phyloP scores from a whole-genome alignment of 2,888 invertebrate species.

The Cephus runcator region DNA sequence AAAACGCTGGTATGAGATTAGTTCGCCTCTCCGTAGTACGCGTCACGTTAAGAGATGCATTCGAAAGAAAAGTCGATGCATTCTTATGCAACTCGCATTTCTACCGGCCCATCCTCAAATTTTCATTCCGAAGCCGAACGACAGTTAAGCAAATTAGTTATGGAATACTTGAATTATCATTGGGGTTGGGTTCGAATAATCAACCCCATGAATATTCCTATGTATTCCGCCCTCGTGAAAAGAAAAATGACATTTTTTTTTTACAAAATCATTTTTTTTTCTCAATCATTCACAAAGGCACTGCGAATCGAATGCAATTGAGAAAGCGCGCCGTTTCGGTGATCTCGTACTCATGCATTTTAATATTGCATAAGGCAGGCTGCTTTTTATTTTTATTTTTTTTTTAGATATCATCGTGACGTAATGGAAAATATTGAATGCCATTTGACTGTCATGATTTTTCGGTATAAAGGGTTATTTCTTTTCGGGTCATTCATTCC shows the following conservation, averaged over 20 bases:
- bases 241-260: neutral
- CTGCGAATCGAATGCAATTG: neutral
- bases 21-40: conserved; percentile 2
- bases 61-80: conserved; percentile 18
- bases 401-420: neutral
- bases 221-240: neutral
- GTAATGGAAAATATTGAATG: conserved; percentile 29
- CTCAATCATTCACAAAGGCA: neutral
- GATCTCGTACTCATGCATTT: neutral
- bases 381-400: neutral
- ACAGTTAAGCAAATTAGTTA: neutral
- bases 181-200: neutral
- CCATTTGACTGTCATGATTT: conserved; percentile 46
- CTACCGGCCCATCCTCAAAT: neutral
- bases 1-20: conserved; percentile 38
- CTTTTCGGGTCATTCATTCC: conserved; percentile 16
- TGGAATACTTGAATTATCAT: neutral
- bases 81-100: conserved; percentile 27
- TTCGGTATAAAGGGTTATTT: conserved; percentile 2
- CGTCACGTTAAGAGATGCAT: conserved; percentile 10
- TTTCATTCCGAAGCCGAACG: neutral
- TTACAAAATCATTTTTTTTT: neutral
- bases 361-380: neutral
- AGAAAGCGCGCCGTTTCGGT: neutral
- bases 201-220: neutral